phyloP scores from a whole-genome alignment of 2,888 invertebrate species.

The Sericinus montela region DNA sequence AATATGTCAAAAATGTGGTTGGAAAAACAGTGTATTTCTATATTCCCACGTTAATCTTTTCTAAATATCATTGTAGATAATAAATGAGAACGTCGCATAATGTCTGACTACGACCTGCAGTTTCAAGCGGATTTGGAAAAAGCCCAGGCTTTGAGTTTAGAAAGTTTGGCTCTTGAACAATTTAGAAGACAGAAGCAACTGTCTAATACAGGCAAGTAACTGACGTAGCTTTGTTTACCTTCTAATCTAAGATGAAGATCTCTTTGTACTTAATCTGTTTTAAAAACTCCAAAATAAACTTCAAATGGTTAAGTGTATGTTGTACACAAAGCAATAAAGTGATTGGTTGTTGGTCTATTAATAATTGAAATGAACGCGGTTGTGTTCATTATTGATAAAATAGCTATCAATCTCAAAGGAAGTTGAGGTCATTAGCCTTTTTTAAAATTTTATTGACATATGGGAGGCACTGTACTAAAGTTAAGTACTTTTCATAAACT shows the following conservation, averaged over 20 bases:
- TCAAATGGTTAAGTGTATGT: neutral
- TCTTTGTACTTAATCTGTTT: neutral
- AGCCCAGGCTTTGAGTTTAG: slow-evolving; percentile 92
- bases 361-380: slow-evolving; percentile 19
- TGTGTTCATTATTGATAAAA: slow-evolving; percentile 31
- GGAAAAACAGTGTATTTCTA: slow-evolving; percentile 41
- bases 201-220: slow-evolving; percentile 68
- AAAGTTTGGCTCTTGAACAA: slow-evolving; percentile 90
- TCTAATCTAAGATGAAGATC: slow-evolving; percentile 34
- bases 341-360: neutral
- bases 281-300: no score
- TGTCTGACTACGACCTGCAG: slow-evolving; percentile 88
- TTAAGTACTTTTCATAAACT: no score
- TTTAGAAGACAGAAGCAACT: slow-evolving; percentile 85
- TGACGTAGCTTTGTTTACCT: slow-evolving; percentile 64
- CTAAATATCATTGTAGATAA: slow-evolving; percentile 46
- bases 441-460: slow-evolving; percentile 19
- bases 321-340: neutral
- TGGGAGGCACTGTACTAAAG: neutral
- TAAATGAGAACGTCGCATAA: slow-evolving; percentile 45
- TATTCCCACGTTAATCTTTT: slow-evolving; percentile 55
- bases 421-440: slow-evolving; percentile 45
- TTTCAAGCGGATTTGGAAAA: slow-evolving; percentile 92
- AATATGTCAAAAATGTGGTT: slow-evolving; percentile 40
- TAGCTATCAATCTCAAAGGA: slow-evolving; percentile 45